Base-by-base conservation (phyloP, 2,113 vertebrate species). In the Phrynosoma blainvillii region DNA sequence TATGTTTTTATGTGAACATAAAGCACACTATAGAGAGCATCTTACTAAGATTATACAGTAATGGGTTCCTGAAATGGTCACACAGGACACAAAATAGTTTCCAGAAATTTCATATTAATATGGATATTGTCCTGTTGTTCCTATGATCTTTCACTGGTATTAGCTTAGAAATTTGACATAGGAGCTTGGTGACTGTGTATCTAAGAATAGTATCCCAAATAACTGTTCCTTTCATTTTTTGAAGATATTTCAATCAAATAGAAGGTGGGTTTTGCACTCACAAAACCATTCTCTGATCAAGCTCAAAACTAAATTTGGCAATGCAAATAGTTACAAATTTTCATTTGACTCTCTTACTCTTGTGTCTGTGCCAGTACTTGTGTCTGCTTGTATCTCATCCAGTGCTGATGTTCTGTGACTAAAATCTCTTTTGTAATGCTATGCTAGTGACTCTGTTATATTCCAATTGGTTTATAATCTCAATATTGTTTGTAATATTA, bases 1-100 rank as follows among this genome's bases (percentile, higher is more conserved):
- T 74, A 54, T 70, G 66, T 54, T 59, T 86, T 87, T 87, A 88
- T 47, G 87, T 11, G 23, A 75, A 84, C 56, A 79, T 79, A 36
- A 91, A 89, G n/a, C 25, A 88, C 14, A 66, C 66, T 14, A 36
- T 77, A 16, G 84, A 16, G 84, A 86, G 32, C 54, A 87, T 18
- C 5, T 59, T 30, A 73, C 71, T 68, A 25, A 40, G 73, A 81
- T 75, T 82, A 27, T 1, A 16, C 14, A 70, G 56, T 76, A 87
- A 89, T 76, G n/a, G 42, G 0, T 13, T 84, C 71, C 73, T 65
- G 21, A 77, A 86, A 70, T 9, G 0, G 62, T 84, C 52, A 71
- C 36, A 1, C 20, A 18, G 54, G 21, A 47, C 66, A 79, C 86
- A 78, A 84, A 74, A 74, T 62, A 62, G 36, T 74, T 74, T 74